Evolutionary conservation across 2,797 vertebrate genomes (phyloP), one percentile per base, ranked within the genome.

Genomic region (Tamandua tetradactyla): DNA sequence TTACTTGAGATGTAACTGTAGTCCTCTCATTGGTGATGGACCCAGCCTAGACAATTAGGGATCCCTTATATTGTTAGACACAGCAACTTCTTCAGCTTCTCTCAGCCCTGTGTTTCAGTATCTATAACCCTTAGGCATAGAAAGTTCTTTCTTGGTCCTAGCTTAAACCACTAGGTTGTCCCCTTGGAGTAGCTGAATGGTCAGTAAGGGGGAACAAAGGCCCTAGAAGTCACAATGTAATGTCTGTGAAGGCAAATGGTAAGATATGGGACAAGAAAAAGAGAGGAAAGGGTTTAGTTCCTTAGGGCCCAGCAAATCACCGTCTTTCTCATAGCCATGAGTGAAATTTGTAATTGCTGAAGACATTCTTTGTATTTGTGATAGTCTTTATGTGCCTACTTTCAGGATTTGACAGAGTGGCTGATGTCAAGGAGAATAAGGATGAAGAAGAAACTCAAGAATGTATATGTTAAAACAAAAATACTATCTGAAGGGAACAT

Each of bases 401-500:
- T 93, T 93, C 79, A 96, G 95, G n/a, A 69, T 74, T 86, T 81
- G 66, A 87, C 83, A 87, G 83, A 74, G 44, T 91, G 37, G 59
- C 80, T 59, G 80, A 84, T 85, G 40, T 62, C 68, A 86, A 88
- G 82, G 89, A 85, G 68, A 95, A 76, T 9, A 82, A 83, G 32
- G 69, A 71, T 55, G 14, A 84, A 68, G 61, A 87, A 76, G 83
- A 90, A 90, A 88, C 69, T 91, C 86, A 90, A 93, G 74, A 94
- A 95, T 87, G 12, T 82, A 9, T 47, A 47, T 95, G 75, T 95
- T 95, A 79, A 83, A 95, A 74, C 22, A 37, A 68, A 57, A 64
- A 82, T 93, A 49, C 69, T 30, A 37, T 78, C 47, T 74, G 30
- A 88, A 75, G 52, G 40, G 23, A 84, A 32, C n/a, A 8, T 40